Conservation (phyloP, 2,113 vertebrate genomes). For the Tetrao urogallus region DNA sequence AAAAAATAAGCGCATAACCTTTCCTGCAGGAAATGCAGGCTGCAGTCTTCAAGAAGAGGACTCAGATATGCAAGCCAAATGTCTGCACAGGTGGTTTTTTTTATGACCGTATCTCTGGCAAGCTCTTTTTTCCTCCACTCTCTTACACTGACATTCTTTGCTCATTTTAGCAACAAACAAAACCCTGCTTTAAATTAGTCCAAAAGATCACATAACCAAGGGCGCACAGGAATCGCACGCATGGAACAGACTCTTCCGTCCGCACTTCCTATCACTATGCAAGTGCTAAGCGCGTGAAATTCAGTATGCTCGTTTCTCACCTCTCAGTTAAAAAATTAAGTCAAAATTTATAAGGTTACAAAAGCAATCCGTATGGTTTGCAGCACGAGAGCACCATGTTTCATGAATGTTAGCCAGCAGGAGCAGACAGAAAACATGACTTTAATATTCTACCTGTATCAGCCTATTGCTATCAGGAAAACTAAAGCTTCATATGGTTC, state of each 20-base stretch:
- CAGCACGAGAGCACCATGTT: accelerated
- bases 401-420: not conserved
- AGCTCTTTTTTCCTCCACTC: not conserved
- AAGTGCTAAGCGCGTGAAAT: not conserved
- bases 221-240: not conserved
- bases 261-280: accelerated
- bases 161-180: not conserved
- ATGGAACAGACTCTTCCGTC: not conserved
- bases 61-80: not conserved
- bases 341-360: not conserved
- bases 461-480: not conserved
- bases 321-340: not conserved
- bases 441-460: not conserved
- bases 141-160: not conserved
- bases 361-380: not conserved
- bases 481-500: not conserved
- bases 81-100: not conserved
- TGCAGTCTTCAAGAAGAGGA: not conserved
- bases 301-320: not conserved
- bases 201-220: accelerated
- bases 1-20: not conserved
- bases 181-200: not conserved
- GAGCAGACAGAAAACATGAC: not conserved
- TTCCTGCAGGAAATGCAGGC: not conserved
- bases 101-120: not conserved